A percentile compares a stretch with the other conserved stretches of the same genome.
Conservation (phyloP, 2,888 invertebrate genomes). For the Invenusta paracnida region DNA sequence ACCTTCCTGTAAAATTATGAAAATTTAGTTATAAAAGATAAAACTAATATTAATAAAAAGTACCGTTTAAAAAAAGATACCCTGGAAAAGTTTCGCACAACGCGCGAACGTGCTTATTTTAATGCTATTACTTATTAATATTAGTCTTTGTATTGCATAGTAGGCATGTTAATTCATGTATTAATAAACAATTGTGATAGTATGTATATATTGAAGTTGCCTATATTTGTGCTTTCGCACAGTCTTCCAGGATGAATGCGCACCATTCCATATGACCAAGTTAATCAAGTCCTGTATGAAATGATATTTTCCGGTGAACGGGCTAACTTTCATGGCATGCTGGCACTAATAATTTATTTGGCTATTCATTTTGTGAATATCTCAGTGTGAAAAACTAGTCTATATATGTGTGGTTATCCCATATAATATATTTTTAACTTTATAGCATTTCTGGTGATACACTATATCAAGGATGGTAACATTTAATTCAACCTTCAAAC, state of each 20-base stretch:
- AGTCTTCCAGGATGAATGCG: background rate
- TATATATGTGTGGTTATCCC: background rate
- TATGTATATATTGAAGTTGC: background rate
- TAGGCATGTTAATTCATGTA: background rate
- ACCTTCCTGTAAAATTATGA: slow-evolving; percentile 12
- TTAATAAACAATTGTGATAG: background rate
- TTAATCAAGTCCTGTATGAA: background rate
- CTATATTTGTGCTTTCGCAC: background rate
- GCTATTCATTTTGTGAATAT: background rate
- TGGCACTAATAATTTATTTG: background rate
- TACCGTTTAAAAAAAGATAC: background rate
- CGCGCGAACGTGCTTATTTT: background rate
- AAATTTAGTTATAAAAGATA: slow-evolving; percentile 11
- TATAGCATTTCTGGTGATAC: background rate
- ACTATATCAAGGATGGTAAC: background rate
- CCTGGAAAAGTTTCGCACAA: slow-evolving; percentile 2
- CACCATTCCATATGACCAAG: background rate
- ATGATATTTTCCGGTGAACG: too few relatives aligned
- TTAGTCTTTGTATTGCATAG: background rate
- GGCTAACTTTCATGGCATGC: too few relatives aligned
- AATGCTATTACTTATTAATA: background rate
- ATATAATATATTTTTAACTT: background rate
- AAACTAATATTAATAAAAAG: slow-evolving; percentile 22
- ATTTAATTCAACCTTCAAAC: background rate
- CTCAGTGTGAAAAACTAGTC: background rate